Percentiles rank a stretch among this genome's conserved stretches.
phyloP scores from a whole-genome alignment of 2,888 invertebrate genomes.

The Aporophyla lueneburgensis region DNA sequence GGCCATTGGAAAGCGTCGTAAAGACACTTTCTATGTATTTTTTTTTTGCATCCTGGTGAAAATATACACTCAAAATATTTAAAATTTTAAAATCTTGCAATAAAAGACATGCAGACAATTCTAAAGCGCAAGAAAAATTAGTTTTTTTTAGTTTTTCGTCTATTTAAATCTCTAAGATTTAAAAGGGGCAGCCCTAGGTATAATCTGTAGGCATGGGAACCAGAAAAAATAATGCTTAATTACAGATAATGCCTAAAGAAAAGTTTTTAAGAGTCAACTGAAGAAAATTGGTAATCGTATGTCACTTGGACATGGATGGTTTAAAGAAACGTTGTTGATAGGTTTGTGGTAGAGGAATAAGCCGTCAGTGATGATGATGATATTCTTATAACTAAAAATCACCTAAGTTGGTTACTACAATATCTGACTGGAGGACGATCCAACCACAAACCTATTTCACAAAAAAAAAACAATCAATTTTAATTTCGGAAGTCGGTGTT shows the following conservation, averaged over 20 bases:
- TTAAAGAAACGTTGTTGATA: slow-evolving; percentile 2
- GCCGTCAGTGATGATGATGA: neutral
- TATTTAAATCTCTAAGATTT: neutral
- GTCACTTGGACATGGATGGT: slow-evolving; percentile 31
- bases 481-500: too few relatives aligned
- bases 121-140: neutral
- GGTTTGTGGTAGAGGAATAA: neutral
- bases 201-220: slow-evolving; percentile 3
- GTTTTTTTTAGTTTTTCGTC: neutral
- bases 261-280: slow-evolving; percentile 36
- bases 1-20: slow-evolving; percentile 28
- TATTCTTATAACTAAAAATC: too few relatives aligned
- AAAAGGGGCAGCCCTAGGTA: neutral
- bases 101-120: neutral
- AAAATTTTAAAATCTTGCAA: neutral
- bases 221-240: slow-evolving; percentile 13
- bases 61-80: neutral
- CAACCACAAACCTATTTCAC: too few relatives aligned
- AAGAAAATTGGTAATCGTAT: slow-evolving; percentile 50
- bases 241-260: slow-evolving; percentile 9
- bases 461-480: too few relatives aligned
- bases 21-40: neutral
- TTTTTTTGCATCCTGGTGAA: slow-evolving; percentile 9
- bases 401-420: too few relatives aligned
- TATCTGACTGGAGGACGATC: too few relatives aligned